Base-by-base conservation (phyloP, 2,888 invertebrate species). In the Acanthosoma haemorrhoidale region DNA sequence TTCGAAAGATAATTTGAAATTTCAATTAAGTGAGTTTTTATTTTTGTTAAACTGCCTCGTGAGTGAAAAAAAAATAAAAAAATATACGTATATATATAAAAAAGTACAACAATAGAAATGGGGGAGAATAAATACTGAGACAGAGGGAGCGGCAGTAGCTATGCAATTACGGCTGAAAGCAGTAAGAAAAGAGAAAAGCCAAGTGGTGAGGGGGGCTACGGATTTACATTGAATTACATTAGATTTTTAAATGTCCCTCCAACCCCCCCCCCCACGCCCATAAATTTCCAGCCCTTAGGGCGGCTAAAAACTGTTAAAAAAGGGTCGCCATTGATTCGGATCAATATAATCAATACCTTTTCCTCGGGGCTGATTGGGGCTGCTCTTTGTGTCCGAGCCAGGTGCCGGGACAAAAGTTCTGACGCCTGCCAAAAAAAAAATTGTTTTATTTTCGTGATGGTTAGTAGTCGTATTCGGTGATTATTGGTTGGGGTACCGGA, bases 211-310 rank as follows among this genome's bases (percentile, higher is more conserved):
- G 21, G 32, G 34, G 36, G 4, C 18, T 13, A 8, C 16, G 41
- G 64, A 64, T 64, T 64, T 64, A 64, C 64, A 64, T 64, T 64
- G 64, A 64, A 64, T 64, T 64, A 64, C 64, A 64, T 64, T 64
- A 64, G 64, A 41, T 64, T 64, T 64, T 64, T 64, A 64, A 64
- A 64, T 64, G 64, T 64, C 64, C 64, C 39, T 41, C 64, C 51
- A n/a, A 41, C 16, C 31, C 51, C n/a, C 21, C n/a, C 57, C 18
- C 25, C 64, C 38, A 41, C 41, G 39, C 18, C 36, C 64, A 64
- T 64, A 64, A 64, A 64, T 64, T 64, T 64, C 36, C n/a, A 39
- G 18, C 25, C 9, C 38, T 18, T 8, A 25, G 21, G 31, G 41
- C 39, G 64, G 29, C 34, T 61, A 64, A 64, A 64, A 64, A 41